Conservation (phyloP, 2,113 vertebrate genomes). For the Epinephelus moara region DNA sequence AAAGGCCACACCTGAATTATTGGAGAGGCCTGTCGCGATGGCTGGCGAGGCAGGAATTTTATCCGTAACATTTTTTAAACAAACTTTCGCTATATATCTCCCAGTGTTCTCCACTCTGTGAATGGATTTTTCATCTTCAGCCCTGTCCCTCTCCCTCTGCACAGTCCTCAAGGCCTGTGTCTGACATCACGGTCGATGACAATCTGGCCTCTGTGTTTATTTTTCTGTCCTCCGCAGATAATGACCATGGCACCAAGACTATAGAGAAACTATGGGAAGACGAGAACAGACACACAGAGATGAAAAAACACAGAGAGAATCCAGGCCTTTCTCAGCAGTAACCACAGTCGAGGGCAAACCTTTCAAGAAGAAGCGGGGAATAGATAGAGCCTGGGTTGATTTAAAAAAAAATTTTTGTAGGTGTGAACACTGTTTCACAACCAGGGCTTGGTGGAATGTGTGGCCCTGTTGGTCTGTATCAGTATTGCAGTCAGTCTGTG, state of each 20-base stretch:
- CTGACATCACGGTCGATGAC: slow-evolving; percentile 57
- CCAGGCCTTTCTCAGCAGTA: slow-evolving; percentile 14
- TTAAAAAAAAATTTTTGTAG: neutral
- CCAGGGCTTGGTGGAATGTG: neutral
- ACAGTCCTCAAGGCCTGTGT: slow-evolving; percentile 44
- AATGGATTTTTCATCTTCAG: slow-evolving; percentile 40
- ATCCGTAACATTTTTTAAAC: slow-evolving; percentile 45
- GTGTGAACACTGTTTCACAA: neutral
- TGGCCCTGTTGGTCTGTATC: neutral
- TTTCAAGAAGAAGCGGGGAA: slow-evolving; percentile 13
- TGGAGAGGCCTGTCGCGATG: slow-evolving; percentile 3
- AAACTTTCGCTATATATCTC: slow-evolving; percentile 50
- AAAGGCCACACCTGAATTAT: slow-evolving; percentile 59
- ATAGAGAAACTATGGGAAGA: slow-evolving; percentile 49
- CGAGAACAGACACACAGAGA: slow-evolving; percentile 1
- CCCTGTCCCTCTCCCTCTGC: slow-evolving; percentile 10
- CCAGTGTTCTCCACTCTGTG: neutral
- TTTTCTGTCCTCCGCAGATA: slow-evolving; percentile 65
- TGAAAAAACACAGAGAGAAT: neutral
- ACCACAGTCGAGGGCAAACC: neutral
- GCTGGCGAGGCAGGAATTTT: slow-evolving; percentile 32
- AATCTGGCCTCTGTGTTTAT: slow-evolving; percentile 67
- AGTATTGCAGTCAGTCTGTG: neutral
- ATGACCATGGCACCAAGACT: slow-evolving; percentile 46
- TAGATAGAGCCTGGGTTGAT: neutral